A percentile compares a stretch with the other conserved stretches of the same genome.
These are phyloP conservation scores for Philypnodon macrostomus DNA, from an alignment of 2,797 vertebrate species.

Conservation along the genomic window DNA sequence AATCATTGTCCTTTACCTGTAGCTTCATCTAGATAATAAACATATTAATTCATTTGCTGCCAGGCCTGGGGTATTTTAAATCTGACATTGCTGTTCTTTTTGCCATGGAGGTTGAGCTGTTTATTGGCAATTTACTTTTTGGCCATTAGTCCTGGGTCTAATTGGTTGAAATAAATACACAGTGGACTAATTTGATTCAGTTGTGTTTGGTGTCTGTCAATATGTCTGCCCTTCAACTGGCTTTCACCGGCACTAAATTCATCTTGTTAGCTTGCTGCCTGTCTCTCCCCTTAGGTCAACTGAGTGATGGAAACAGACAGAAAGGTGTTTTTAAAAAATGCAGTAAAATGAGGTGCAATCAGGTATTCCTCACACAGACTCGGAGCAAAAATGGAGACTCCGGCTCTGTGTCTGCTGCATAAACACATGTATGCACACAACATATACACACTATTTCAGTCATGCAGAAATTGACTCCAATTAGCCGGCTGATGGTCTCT, in stretches of 20 bases:
- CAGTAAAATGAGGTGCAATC: conserved; percentile 52
- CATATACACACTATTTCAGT: conserved; percentile 29
- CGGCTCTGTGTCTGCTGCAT: conserved; percentile 6
- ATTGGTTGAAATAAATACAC: conserved; percentile 71
- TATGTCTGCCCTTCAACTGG: conserved; percentile 59
- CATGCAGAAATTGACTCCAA: conserved; percentile 67
- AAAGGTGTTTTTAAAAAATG: conserved; percentile 46
- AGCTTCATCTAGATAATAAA: conserved; percentile 34
- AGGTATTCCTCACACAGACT: conserved; percentile 40
- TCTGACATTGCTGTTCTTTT: conserved; percentile 33
- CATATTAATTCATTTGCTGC: conserved; percentile 30
- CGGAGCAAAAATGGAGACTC: conserved; percentile 20
- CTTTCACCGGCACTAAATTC: conserved; percentile 55
- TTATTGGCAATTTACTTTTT: conserved; percentile 53
- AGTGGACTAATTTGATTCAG: conserved; percentile 69
- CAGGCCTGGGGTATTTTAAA: conserved; percentile 22
- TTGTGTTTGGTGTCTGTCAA: conserved; percentile 69
- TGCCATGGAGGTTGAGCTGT: conserved; percentile 34
- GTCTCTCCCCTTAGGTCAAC: conserved; percentile 49
- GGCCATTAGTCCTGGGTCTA: conserved; percentile 60
- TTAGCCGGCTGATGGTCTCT: conserved; percentile 54
- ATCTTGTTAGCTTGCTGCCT: conserved; percentile 59
- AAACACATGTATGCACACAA: conserved; percentile 6
- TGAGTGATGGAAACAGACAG: conserved; percentile 42
- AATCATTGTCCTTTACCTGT: conserved; percentile 9